Percentiles rank a stretch among this genome's conserved stretches.
Conservation (phyloP, 2,888 invertebrate species). For the Melieria omissa region DNA sequence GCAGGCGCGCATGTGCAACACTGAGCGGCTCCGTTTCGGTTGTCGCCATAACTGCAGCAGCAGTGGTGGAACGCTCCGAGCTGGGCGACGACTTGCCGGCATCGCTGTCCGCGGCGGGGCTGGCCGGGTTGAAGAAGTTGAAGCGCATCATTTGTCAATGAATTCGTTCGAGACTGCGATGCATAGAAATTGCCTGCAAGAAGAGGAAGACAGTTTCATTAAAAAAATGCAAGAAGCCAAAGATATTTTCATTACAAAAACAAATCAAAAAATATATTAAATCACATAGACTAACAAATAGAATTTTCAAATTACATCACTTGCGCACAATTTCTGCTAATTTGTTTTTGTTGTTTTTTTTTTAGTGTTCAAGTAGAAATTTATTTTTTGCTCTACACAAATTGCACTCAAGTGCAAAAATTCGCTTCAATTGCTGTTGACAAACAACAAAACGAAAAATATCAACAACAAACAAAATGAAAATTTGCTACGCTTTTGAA, state of each 20-base stretch:
- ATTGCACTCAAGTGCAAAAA: no score
- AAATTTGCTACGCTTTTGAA: no score
- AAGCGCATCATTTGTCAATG: constrained; percentile 35
- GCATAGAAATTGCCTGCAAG: background rate
- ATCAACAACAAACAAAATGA: no score
- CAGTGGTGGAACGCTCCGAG: constrained; percentile 29
- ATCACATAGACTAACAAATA: background rate
- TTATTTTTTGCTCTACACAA: no score
- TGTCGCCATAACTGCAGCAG: constrained; percentile 23
- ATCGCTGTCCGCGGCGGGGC: constrained; percentile 11
- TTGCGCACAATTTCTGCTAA: no score
- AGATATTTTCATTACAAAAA: background rate
- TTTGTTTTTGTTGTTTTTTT: no score
- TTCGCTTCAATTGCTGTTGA: no score
- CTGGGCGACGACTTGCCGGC: constrained; percentile 19
- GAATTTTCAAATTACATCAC: background rate
- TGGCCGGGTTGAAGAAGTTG: constrained; percentile 41
- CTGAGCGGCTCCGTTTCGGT: constrained; percentile 43
- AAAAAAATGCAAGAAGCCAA: background rate
- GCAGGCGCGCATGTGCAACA: constrained; percentile 20
- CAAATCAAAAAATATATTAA: background rate
- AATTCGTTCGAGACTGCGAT: background rate
- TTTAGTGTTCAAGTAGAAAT: no score
- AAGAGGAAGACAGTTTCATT: background rate
- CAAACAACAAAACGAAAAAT: no score